Conservation (phyloP, 2,797 vertebrate species). For the Sebastes reedi region DNA sequence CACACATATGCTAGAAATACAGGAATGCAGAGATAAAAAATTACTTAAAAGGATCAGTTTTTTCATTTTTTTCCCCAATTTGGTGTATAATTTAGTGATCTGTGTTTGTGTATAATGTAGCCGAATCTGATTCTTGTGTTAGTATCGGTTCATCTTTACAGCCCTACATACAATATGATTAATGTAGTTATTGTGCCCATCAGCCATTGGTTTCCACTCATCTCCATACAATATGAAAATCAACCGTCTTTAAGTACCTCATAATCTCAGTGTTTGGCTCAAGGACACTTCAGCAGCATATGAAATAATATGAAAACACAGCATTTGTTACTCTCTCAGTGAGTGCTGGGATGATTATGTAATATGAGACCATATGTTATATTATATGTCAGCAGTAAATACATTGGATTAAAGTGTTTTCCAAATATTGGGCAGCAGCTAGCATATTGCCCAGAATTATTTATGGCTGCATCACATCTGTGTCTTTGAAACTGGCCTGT, state of each 20-base stretch:
- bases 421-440: not conserved
- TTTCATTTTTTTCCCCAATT: too few relatives aligned
- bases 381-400: constrained; percentile 15
- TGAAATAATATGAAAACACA: not conserved
- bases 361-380: constrained; percentile 13
- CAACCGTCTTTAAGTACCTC: not conserved
- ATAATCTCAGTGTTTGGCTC: not conserved
- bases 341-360: not conserved
- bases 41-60: too few relatives aligned
- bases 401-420: constrained; percentile 8
- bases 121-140: not conserved
- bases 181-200: not conserved
- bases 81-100: not conserved
- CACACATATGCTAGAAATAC: too few relatives aligned
- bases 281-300: not conserved
- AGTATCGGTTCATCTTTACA: not conserved
- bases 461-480: constrained; percentile 19
- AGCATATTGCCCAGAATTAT: constrained; percentile 6
- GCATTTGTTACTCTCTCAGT: not conserved
- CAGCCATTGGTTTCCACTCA: not conserved
- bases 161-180: not conserved
- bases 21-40: too few relatives aligned
- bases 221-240: not conserved
- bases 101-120: not conserved
- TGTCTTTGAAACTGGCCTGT: constrained; percentile 3